phyloP scores from a whole-genome alignment of 2,888 invertebrate genomes.

The Ochropleura plecta region DNA sequence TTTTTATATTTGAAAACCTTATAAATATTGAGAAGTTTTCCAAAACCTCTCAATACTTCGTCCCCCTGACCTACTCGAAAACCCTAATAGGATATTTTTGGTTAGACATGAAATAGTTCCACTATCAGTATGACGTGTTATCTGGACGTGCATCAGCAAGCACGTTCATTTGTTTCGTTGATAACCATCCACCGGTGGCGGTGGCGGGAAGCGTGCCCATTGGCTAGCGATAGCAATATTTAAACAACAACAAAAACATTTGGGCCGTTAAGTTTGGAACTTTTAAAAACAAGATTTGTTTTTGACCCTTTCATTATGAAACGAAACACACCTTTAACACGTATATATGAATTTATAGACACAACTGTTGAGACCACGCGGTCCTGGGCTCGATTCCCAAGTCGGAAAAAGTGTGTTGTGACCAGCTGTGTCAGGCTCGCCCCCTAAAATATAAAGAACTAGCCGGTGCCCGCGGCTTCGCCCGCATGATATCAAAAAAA shows the following conservation, averaged over 20 bases:
- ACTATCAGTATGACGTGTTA: constrained; percentile 37
- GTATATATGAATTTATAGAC: not conserved
- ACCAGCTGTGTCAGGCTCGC: not conserved
- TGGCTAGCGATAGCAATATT: not conserved
- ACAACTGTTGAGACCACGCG: too few species aligned
- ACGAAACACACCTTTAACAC: not conserved
- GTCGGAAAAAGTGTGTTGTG: too few species aligned
- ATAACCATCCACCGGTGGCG: constrained; percentile 33
- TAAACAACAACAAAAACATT: not conserved
- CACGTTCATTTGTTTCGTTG: constrained; percentile 52
- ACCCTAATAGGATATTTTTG: not conserved
- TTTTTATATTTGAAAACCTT: too few species aligned
- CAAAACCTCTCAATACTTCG: too few species aligned
- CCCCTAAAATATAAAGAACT: not conserved
- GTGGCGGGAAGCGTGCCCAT: constrained; percentile 12
- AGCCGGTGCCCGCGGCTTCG: too few species aligned
- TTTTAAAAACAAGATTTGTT: not conserved
- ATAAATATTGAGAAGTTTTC: too few species aligned
- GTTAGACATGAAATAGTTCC: not conserved
- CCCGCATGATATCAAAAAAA: too few species aligned
- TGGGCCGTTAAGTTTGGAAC: not conserved
- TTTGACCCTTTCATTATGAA: not conserved
- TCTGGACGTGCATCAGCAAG: constrained; percentile 51
- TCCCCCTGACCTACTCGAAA: not conserved
- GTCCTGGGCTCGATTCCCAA: too few species aligned